Base-by-base conservation (phyloP, 2,888 invertebrate species). In the Hirudinaria manillensis region DNA sequence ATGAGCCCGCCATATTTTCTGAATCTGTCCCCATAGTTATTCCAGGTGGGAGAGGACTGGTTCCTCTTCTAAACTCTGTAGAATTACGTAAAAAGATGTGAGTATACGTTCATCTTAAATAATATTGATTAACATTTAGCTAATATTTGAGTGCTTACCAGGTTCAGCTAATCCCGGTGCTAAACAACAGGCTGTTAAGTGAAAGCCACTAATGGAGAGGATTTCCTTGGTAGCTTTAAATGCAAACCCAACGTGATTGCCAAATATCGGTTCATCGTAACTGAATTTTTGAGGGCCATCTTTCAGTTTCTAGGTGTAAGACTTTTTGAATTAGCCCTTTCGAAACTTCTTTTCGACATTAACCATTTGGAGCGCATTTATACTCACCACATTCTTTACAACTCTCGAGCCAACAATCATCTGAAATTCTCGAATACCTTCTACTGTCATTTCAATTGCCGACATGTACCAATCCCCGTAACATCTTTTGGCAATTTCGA, bases 161-260 rank as follows among this genome's bases (percentile, higher is more conserved):
- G 61, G 3, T 27, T 29, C 29, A 29, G 61, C 61, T 27, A 27
- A 61, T 29, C 61, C 68, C n/a, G 32, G 34, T 1, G 34, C 2
- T 53, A 72, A 32, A 34, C 72, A 72, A 55, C 72, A 72, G 13
- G 72, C 72, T 27, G 72, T 72, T 53, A 72, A 32, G 24, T 72
- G 45, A 53, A 72, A 72, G 24, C 53, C 53, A n/a, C 72, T 72
- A 34, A 72, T 72, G 2, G 72, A 72, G 29, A 72, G 45, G 55
- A 29, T 53, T 6, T 72, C 55, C 29, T 72, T 72, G 27, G 53
- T 55, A 24, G 55, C 55, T 24, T n/a, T 72, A 32, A 72, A 72
- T 16, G 53, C 55, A n/a, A 72, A 24, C 13, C 72, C 72, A 29
- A 72, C 55, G 3, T 72, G 72, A 21, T 55, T 72, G 29, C 72